Evolutionary conservation across 1,140 invertebrate species (phyloP), one percentile per base, ranked within the genome.

Genomic region (Drosophila oshimai): DNA sequence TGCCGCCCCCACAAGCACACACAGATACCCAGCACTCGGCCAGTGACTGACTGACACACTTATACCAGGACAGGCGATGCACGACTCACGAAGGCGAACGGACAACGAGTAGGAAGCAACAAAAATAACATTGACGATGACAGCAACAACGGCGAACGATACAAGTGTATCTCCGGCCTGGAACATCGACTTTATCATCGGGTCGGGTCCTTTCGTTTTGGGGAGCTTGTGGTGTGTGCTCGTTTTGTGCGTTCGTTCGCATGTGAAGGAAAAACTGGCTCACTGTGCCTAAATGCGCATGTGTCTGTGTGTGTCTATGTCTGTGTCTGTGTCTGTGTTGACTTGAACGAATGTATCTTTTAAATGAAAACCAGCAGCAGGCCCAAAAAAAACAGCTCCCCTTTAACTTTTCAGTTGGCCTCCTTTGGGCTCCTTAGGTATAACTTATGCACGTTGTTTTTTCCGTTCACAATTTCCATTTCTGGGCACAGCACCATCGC

Each of bases 121-220:
- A 86, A 86, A 86, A 87, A 86, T 81, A 81, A 86, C 81, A 76
- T 87, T 87, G 81, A 73, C 80, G 81, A 76, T 76, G 80, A 58
- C 53, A 47, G 57, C 57, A 18, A 36, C 60, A 37, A 20, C 15
- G 26, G 39, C 42, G 44, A 78, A 86, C 80, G 67, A 87, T 86
- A 80, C 67, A 79, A 86, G 58, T 80, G 81, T 87, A 87, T 86
- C 80, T 86, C 76, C 75, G 64, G 69, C 60, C 70, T 45, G 64
- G 67, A 55, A 75, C 74, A 84, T 74, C 79, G 80, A 86, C 80
- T 86, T 75, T 86, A 84, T 86, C 81, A 76, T 86, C 80, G 81
- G 78, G 65, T 86, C 80, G 81, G 78, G 80, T 84, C 70, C 65
- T 58, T 77, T 77, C 77, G 75, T 60, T 49, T 70, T 44, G 39